Evolutionary conservation across 2,888 invertebrate species (phyloP).

Genomic region (Calliscelio sp.): DNA sequence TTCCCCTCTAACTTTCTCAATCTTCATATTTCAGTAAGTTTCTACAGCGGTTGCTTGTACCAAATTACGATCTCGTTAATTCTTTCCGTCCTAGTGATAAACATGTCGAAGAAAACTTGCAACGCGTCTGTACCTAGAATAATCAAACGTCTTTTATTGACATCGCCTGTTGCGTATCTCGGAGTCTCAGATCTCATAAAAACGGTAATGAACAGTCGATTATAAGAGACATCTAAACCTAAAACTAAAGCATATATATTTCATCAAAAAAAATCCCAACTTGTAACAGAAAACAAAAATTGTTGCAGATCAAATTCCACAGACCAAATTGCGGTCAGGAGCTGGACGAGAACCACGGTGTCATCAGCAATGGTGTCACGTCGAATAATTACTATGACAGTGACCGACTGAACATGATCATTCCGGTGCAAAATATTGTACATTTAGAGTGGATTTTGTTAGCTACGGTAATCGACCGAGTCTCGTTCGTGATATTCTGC

Average conservation of each 20-base stretch:
- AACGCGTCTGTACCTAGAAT: constrained; percentile 87
- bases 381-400: constrained; percentile 77
- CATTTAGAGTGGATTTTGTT: constrained; percentile 89
- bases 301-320: constrained; percentile 78
- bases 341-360: constrained; percentile 78
- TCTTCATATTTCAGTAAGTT: constrained; percentile 87
- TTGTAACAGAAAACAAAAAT: background rate
- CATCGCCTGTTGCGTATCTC: constrained; percentile 85
- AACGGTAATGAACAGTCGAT: constrained; percentile 82
- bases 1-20: no score
- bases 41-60: constrained; percentile 87
- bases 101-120: constrained; percentile 86
- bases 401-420: constrained; percentile 79
- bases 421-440: constrained; percentile 78
- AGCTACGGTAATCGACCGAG: constrained; percentile 89
- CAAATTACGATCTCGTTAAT: constrained; percentile 87
- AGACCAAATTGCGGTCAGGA: constrained; percentile 80
- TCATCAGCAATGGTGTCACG: constrained; percentile 74
- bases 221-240: background rate
- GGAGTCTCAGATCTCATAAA: constrained; percentile 85
- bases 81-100: constrained; percentile 87
- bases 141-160: constrained; percentile 86
- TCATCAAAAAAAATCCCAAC: background rate
- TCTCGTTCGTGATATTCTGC: constrained; percentile 88
- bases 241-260: background rate